phyloP scores from a whole-genome alignment of 2,797 vertebrate species.

The Urocyon cinereoargenteus region DNA sequence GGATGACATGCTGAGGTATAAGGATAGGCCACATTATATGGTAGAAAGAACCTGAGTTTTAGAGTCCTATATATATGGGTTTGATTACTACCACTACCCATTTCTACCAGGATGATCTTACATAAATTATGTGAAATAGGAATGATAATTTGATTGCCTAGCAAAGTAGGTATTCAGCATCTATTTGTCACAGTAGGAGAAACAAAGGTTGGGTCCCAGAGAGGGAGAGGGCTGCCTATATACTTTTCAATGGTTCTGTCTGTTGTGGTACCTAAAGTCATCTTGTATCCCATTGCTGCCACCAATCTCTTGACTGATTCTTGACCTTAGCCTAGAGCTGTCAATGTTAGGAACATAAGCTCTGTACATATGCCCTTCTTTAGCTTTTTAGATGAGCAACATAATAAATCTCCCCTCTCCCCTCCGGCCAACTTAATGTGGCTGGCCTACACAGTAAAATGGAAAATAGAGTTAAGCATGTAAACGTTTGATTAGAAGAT shows the following conservation, averaged over 20 bases:
- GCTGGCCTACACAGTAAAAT: conserved; percentile 34
- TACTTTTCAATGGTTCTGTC: conserved; percentile 6
- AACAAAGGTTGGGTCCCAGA: not conserved
- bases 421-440: not conserved
- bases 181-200: not conserved
- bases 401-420: not conserved
- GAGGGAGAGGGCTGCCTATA: not conserved
- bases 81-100: not conserved
- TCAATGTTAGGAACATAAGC: not conserved
- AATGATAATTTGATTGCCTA: not conserved
- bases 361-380: not conserved
- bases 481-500: not conserved
- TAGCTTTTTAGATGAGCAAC: not conserved
- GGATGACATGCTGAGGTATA: not conserved
- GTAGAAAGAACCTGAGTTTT: not conserved
- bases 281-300: not conserved
- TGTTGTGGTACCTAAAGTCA: not conserved
- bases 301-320: not conserved
- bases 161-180: not conserved
- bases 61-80: not conserved
- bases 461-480: not conserved
- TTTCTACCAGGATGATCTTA: not conserved
- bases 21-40: not conserved
- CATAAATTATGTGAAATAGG: conserved; percentile 19
- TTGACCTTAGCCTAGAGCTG: not conserved